phyloP scores from a whole-genome alignment of 2,888 invertebrate species.

The Protodeltote pygarga region DNA sequence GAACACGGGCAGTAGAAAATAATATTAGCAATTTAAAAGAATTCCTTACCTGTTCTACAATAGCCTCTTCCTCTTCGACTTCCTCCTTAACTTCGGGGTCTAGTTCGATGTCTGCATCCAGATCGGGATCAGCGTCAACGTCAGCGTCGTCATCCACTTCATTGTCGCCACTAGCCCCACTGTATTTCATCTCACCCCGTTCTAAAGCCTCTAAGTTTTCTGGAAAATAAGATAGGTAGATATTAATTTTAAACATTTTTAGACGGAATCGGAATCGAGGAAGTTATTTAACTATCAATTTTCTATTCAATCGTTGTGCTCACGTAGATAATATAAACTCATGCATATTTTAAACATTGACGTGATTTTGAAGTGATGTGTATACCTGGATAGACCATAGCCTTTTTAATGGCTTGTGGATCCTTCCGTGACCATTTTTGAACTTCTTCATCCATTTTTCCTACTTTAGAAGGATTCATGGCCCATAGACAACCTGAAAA shows the following conservation, averaged over 20 bases:
- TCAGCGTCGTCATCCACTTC: conserved; percentile 87
- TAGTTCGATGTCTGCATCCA: conserved; percentile 84
- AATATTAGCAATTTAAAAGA: too few species aligned
- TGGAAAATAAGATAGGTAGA: conserved; percentile 56
- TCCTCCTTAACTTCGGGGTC: conserved; percentile 88
- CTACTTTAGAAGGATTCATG: conserved; percentile 97
- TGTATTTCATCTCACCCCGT: conserved; percentile 95
- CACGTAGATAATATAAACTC: too few species aligned
- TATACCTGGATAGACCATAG: conserved; percentile 96
- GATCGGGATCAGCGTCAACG: conserved; percentile 85
- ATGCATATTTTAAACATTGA: neutral
- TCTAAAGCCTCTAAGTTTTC: conserved; percentile 94
- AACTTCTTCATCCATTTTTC: conserved; percentile 99
- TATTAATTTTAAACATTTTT: neutral
- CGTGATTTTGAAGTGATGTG: neutral
- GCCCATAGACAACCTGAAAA: conserved; percentile 95
- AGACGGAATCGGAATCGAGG: neutral
- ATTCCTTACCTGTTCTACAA: conserved; percentile 71
- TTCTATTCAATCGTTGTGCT: too few species aligned
- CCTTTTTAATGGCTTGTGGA: conserved; percentile 95
- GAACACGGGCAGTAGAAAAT: too few species aligned
- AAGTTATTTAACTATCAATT: too few species aligned
- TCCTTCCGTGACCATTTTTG: conserved; percentile 99
- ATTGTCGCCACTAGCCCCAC: conserved; percentile 89
- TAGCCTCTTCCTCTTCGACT: conserved; percentile 87